Evolutionary conservation across 2,888 invertebrate species (phyloP), one percentile per base, ranked within the genome.

Genomic region (Amorpha juglandis): DNA sequence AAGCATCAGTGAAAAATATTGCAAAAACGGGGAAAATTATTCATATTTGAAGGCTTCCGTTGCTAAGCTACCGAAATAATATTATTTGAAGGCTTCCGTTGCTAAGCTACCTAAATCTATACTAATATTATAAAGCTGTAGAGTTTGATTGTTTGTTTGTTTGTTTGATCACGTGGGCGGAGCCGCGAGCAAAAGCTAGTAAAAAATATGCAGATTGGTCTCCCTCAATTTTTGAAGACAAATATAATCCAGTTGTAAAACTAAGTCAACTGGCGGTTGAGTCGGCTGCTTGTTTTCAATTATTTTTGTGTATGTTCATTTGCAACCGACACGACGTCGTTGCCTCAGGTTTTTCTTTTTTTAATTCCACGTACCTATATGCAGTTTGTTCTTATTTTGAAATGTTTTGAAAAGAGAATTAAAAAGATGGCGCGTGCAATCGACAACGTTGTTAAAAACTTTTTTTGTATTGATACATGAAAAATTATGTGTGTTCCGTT

Each of bases 401-500:
- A 52, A 45, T 64, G 62, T 65, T 65, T 48, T 38, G 21, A 62
- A 65, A 62, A 27, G 47, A 50, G 7, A 19, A 51, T 65, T 65
- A 65, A 65, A 65, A 48, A 38, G 38, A 62, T 51, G 35, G 38
- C 51, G 65, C 52, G 42, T 68, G 69, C 67, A 14, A 66, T 71
- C 67, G 70, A 74, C 75, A 73, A 67, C 67, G 68, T 65, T 67
- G 68, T 70, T 73, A 69, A 27, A 62, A 72, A 66, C 58, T 71
- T 74, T 70, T 71, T 73, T 71, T 71, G 67, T 71, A 67, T 35
- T 68, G 62, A 12, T 70, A 68, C 64, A 65, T 74, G 69, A 76
- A 69, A 77, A 73, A 73, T 77, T 68, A n/a, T n/a, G 66, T 64
- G 45, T 51, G 68, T 55, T 64, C 67, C 65, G 45, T 33, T 65